Evolutionary conservation across 2,888 invertebrate species (phyloP).

Genomic region (Pycnomerus fuliginosus): DNA sequence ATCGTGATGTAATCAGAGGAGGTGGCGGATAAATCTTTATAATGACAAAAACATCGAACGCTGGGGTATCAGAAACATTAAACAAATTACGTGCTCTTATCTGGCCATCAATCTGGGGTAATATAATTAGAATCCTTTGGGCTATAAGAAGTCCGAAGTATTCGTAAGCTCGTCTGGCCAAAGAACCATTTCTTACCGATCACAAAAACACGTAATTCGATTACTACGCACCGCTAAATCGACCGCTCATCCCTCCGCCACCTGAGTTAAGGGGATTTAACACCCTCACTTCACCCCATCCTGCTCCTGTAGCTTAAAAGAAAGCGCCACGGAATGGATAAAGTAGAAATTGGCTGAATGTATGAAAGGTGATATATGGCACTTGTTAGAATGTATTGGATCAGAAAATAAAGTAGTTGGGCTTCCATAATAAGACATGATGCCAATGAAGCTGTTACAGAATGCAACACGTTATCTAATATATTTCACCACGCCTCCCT

Average conservation of each 20-base stretch:
- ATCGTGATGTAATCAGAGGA: too few species aligned
- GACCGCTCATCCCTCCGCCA: constrained; percentile 17
- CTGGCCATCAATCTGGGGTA: constrained; percentile 34
- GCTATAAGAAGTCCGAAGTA: constrained; percentile 32
- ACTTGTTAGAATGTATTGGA: constrained; percentile 26
- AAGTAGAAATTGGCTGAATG: constrained; percentile 25
- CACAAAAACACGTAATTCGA: constrained; percentile 39
- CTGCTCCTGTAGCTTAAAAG: constrained; percentile 15
- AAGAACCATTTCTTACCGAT: constrained; percentile 34
- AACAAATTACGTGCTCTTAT: constrained; percentile 33
- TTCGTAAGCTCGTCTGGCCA: constrained; percentile 30
- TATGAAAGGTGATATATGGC: constrained; percentile 30
- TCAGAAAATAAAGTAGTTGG: constrained; percentile 16
- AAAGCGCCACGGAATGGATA: constrained; percentile 23
- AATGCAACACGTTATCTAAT: too few species aligned
- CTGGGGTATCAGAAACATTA: constrained; percentile 25
- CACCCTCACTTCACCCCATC: constrained; percentile 2
- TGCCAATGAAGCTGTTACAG: too few species aligned
- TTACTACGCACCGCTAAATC: constrained; percentile 34
- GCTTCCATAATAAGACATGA: too few species aligned
- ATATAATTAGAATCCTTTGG: constrained; percentile 34
- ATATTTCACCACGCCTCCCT: too few species aligned
- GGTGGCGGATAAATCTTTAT: too few species aligned
- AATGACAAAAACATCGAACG: too few species aligned
- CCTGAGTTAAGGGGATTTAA: background rate